Base-by-base conservation (phyloP, 2,797 vertebrate genomes). In the Siniperca undulata region DNA sequence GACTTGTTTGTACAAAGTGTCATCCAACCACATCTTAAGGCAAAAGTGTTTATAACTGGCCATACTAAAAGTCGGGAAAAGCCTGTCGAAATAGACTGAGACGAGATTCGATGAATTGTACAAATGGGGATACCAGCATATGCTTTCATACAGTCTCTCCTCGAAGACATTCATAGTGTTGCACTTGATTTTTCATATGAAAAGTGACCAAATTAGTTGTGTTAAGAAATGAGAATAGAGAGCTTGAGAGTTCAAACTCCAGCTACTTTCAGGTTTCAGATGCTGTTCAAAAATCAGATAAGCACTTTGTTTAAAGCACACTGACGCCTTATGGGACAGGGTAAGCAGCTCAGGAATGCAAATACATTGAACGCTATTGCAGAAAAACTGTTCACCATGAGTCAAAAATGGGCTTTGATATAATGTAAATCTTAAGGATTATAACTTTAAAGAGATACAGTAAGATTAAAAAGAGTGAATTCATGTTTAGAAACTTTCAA, bases 401-500 rank as follows among this genome's bases (percentile, higher is more conserved):
- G 17, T 27, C 44, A 44, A 36, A 67, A 67, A 65, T 19, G 6
- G 62, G 22, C 10, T 69, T 16, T 38, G 7, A 52, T 17, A n/a
- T 22, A 38, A 42, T 40, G 8, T 10, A 22, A 24, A 10, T 60
- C 3, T 59, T 38, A 20, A 40, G 12, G 12, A 50, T 50, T 50
- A 38, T 14, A 52, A 53, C 48, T 64, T 53, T 40, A 52, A 52
- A 68, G 48, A 67, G 24, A 6, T 22, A 14, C 27, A 62, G 13
- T 34, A 42, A 24, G 27, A 17, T 9, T 2, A 17, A 74, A 52
- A 53, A 34, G 7, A 22, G 16, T 7, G 9, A 27, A 42, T 53
- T 64, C 12, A 38, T 56, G n/a, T 69, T 75, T 30, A 17, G 20
- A 50, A 9, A 66, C 53, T 72, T 72, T 60, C 0, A 40, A 58